Conservation (phyloP, 2,113 vertebrate genomes). For the Halcyon malimbica region DNA sequence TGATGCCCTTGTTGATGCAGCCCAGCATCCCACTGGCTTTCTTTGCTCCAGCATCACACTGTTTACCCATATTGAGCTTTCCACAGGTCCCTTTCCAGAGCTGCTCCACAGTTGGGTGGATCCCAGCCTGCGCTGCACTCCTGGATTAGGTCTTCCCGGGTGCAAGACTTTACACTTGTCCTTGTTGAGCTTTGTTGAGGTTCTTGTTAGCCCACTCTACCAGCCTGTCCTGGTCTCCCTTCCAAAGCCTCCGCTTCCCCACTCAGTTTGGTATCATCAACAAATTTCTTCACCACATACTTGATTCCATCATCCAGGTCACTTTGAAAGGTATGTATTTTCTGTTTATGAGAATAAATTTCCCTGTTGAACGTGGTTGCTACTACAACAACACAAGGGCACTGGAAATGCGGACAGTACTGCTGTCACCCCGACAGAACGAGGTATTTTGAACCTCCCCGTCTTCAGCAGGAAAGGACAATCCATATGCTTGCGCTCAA, state of each 20-base stretch:
- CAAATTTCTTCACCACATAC: background rate
- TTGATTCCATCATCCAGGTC: background rate
- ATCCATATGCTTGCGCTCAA: fast-evolving
- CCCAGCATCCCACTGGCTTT: background rate
- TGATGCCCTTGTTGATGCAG: background rate
- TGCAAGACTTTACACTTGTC: background rate
- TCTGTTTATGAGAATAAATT: background rate
- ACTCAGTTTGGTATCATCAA: background rate
- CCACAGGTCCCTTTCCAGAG: background rate
- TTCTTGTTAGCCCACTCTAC: background rate
- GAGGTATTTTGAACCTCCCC: fast-evolving
- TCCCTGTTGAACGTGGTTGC: background rate
- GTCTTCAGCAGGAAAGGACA: background rate
- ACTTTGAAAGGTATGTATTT: background rate
- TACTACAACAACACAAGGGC: fast-evolving
- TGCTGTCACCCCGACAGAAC: fast-evolving
- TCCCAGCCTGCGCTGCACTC: background rate
- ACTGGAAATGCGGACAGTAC: background rate
- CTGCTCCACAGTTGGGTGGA: background rate
- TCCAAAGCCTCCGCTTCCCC: background rate
- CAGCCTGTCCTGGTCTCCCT: background rate
- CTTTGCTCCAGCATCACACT: background rate
- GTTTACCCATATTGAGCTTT: background rate
- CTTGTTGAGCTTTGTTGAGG: background rate
- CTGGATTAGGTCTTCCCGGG: background rate